phyloP scores from a whole-genome alignment of 1,140 invertebrate species.

The Euura lappo region DNA sequence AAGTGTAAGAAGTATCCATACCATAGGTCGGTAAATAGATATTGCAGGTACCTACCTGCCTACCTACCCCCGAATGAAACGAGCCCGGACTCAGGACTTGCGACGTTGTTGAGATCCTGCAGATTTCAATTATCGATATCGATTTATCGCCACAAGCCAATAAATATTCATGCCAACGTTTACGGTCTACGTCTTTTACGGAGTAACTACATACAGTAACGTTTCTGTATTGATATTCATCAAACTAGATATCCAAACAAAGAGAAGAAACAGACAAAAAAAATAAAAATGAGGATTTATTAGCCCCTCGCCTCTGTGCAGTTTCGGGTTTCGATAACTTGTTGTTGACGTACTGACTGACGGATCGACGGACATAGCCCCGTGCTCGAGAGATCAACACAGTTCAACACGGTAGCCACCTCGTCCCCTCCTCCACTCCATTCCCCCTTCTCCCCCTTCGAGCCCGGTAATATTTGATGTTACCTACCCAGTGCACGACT shows the following conservation, averaged over 20 bases:
- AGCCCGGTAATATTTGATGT: neutral
- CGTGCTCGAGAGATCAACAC: neutral
- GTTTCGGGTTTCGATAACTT: neutral
- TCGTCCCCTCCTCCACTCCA: no score
- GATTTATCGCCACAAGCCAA: constrained; percentile 60
- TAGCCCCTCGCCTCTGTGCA: no score
- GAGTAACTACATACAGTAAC: no score
- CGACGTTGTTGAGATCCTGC: constrained; percentile 8
- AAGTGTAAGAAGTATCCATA: no score
- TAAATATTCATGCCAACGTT: constrained; percentile 44
- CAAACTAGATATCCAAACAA: constrained; percentile 1
- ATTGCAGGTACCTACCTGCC: neutral
- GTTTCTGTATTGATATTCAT: no score
- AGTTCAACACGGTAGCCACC: neutral
- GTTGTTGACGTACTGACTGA: neutral
- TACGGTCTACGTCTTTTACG: no score
- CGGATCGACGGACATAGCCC: no score
- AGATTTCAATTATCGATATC: constrained; percentile 63
- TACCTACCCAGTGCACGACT: neutral
- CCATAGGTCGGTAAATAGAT: no score
- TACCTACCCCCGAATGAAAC: neutral
- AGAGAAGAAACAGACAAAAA: neutral
- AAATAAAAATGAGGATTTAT: neutral
- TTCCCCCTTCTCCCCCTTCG: no score
- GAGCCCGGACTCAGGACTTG: neutral